Evolutionary conservation across 2,888 invertebrate genomes (phyloP), one percentile per base, ranked within the genome.

Genomic region (Cyclophora punctaria): DNA sequence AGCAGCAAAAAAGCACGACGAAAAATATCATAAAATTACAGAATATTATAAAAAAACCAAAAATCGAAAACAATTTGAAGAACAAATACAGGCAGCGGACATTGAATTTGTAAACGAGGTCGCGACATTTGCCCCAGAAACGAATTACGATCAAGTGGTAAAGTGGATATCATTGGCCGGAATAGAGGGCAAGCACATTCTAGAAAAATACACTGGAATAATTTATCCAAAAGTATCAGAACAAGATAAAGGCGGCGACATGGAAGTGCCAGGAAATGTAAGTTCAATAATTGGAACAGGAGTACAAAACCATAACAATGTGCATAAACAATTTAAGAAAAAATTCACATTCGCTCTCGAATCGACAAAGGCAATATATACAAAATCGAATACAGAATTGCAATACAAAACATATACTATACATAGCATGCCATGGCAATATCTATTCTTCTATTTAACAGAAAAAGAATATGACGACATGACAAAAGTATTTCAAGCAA

Each of bases 351-450:
- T 46, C 40, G 46, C 46, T 7, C 37, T 46, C 4, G 5, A 7
- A 7, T 46, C 46, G 20, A 46, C 46, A 7, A 46, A 46, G 20
- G 46, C 46, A 20, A 37, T 7, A 46, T 46, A 46, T 33, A 46
- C 46, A 46, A 46, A 34, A 53, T 45, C 20, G 20, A 41, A 3
- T 40, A 48, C 48, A 4, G 7, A 7, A 43, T 35, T 42, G 4
- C 3, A 7, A 34, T 45, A 47, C 35, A 52, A 41, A 47, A 59
- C 59, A 40, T 59, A 46, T 42, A n/a, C n/a, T n/a, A 57, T 59
- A 48, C 63, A 63, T 44, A 58, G 53, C 5, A 2, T 63, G 41
- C 63, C 60, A 33, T 60, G 63, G 63, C 53, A 63, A 37, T 51
- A 52, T 7, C 2, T 58, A 46, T 60, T 41, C 35, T 44, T 60